These are phyloP conservation scores for Fregata magnificens DNA, from an alignment of 2,113 vertebrate genomes.

Conservation along the genomic window DNA sequence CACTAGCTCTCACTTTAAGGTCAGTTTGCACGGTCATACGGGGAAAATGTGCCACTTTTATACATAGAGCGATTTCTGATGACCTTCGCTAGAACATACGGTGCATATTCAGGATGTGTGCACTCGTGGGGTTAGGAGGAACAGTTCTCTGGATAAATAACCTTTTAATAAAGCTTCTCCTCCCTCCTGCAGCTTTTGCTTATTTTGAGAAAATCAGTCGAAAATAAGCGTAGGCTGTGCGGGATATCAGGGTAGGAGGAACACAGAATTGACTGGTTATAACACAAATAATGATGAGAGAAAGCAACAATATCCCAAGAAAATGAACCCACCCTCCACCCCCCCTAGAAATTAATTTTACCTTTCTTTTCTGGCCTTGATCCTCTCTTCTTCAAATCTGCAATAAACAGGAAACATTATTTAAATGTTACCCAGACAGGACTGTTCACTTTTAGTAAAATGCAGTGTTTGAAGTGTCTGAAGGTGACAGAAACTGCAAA, in stretches of 20 bases:
- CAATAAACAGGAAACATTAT: background rate
- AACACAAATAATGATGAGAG: background rate
- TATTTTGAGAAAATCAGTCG: background rate
- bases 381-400: constrained; percentile 95
- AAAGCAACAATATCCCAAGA: background rate
- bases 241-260: background rate
- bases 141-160: background rate
- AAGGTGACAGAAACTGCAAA: background rate
- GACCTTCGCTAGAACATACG: background rate
- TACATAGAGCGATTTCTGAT: background rate
- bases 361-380: constrained; percentile 89
- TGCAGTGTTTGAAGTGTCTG: background rate
- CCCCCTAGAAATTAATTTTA: background rate
- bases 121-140: background rate
- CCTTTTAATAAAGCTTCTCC: background rate
- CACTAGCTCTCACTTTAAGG: background rate
- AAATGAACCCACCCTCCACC: background rate
- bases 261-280: background rate
- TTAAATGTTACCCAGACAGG: too few species aligned
- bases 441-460: rapidly evolving
- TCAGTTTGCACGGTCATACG: background rate
- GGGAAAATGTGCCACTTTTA: background rate
- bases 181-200: background rate
- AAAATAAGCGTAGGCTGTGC: background rate
- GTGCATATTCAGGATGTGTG: background rate